phyloP scores from a whole-genome alignment of 2,888 invertebrate genomes.

The Patella pellucida region DNA sequence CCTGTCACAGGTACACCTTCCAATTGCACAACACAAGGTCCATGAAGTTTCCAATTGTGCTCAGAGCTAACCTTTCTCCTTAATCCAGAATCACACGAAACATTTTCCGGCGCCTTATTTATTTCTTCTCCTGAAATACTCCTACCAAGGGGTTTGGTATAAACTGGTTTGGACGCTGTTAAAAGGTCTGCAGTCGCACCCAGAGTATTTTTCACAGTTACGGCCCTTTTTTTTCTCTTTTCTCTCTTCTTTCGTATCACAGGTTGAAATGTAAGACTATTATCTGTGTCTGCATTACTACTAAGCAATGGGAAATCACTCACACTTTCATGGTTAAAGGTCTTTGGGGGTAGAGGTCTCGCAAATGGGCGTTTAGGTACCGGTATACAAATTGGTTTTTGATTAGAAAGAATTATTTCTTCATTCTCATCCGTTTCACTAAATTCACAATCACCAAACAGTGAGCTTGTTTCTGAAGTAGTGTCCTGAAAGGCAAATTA shows the following conservation, averaged over 20 bases:
- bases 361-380: neutral
- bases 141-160: too few relatives aligned
- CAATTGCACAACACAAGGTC: constrained; percentile 23
- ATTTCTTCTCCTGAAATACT: too few relatives aligned
- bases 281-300: neutral
- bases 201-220: too few relatives aligned
- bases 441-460: constrained; percentile 8
- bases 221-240: too few relatives aligned
- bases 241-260: neutral
- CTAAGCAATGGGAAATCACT: neutral
- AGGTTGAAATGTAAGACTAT: neutral
- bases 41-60: constrained; percentile 17
- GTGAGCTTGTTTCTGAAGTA: neutral
- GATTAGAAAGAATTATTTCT: neutral
- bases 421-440: neutral
- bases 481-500: too few relatives aligned
- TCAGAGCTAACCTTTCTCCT: neutral
- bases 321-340: neutral
- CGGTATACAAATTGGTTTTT: neutral
- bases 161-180: too few relatives aligned
- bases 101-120: too few relatives aligned
- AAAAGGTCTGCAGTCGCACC: too few relatives aligned
- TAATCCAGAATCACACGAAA: neutral
- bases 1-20: constrained; percentile 16
- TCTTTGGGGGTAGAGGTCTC: neutral